A percentile compares a stretch with the other conserved stretches of the same genome.
Evolutionary conservation across 2,888 invertebrate species (phyloP).

Genomic region (Biston stratarius): DNA sequence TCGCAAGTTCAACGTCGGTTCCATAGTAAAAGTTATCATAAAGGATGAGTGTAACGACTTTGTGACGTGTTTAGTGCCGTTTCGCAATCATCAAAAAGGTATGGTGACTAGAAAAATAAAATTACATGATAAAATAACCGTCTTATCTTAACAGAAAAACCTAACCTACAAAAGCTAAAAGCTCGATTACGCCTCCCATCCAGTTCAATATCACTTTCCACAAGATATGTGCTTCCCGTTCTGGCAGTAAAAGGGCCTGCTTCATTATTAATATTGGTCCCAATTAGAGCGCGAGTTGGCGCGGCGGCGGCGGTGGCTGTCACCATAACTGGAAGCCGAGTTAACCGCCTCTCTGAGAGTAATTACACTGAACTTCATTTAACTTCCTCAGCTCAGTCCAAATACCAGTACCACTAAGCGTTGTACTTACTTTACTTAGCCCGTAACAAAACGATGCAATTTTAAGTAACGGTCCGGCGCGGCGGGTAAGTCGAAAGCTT

Average conservation of each 20-base stretch:
- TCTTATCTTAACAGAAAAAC: neutral
- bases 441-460: slow-evolving; percentile 80
- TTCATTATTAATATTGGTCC: slow-evolving; percentile 63
- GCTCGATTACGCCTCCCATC: slow-evolving; percentile 16
- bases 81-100: too few species aligned
- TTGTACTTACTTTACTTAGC: slow-evolving; percentile 77
- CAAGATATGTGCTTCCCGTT: slow-evolving; percentile 28
- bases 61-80: too few species aligned
- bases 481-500: slow-evolving; percentile 64
- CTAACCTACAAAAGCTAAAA: slow-evolving; percentile 8
- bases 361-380: slow-evolving; percentile 83
- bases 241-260: slow-evolving; percentile 43
- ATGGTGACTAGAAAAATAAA: too few species aligned
- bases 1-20: too few species aligned
- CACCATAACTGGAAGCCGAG: slow-evolving; percentile 72
- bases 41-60: too few species aligned
- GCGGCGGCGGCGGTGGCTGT: slow-evolving; percentile 63
- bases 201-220: slow-evolving; percentile 29
- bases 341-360: slow-evolving; percentile 79
- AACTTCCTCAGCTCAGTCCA: slow-evolving; percentile 81
- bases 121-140: too few species aligned
- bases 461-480: slow-evolving; percentile 74
- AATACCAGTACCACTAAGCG: slow-evolving; percentile 80
- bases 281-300: slow-evolving; percentile 62
- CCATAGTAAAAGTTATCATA: too few species aligned